These are phyloP conservation scores for Microcebus murinus DNA, from an alignment of 2,113 vertebrate genomes.

Conservation along the genomic window DNA sequence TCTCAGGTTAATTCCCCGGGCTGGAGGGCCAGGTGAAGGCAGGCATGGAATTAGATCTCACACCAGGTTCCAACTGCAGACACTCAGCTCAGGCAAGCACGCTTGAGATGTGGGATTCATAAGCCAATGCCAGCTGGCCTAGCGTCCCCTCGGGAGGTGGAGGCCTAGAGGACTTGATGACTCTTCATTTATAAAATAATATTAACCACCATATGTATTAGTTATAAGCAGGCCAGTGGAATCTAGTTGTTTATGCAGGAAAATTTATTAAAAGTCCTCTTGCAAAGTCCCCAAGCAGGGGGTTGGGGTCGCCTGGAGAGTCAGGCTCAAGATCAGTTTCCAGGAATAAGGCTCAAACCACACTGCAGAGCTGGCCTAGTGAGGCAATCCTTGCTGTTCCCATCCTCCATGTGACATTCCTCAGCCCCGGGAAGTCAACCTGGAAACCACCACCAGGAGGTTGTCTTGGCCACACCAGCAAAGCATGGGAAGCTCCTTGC, in stretches of 20 bases:
- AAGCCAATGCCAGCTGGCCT: neutral
- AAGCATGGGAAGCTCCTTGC: rapidly evolving
- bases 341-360: neutral
- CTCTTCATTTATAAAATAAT: neutral
- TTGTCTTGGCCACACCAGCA: neutral
- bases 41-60: neutral
- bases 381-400: neutral
- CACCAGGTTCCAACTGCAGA: neutral
- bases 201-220: neutral
- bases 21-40: neutral
- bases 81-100: neutral
- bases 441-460: neutral
- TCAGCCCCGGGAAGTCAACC: neutral
- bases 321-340: neutral
- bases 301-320: neutral
- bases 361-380: neutral
- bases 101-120: neutral
- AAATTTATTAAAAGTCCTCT: neutral
- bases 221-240: neutral
- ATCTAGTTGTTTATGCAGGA: neutral
- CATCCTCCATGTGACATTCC: neutral
- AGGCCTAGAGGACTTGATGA: neutral
- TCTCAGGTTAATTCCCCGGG: neutral
- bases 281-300: neutral
- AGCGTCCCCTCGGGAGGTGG: too few species aligned